Base-by-base conservation (phyloP, 2,113 vertebrate species). In the Eptatretus burgeri region DNA sequence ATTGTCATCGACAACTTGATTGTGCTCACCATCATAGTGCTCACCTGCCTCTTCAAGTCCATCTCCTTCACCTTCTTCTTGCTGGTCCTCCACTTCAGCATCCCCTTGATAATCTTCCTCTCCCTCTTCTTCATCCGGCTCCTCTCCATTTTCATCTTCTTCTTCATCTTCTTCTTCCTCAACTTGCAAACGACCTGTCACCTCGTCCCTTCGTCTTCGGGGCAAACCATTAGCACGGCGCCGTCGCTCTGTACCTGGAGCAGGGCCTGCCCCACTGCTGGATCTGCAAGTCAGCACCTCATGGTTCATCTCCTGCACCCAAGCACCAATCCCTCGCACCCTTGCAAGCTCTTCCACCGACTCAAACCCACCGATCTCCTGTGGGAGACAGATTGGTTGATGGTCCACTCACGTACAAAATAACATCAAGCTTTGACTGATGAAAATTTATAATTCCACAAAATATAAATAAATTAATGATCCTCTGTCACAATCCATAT, bases 321-420 rank as follows among this genome's bases (percentile, higher is more conserved):
- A 60, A 20, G n/a, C 56, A n/a, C n/a, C 56, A 20, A 60, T 60
- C 9, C 56, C 56, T 20, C 56, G 56, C 56, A 60, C 56, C n/a
- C 56, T n/a, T 17, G 56, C 20, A n/a, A 60, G 56, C 56, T 60
- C 56, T 13, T 60, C 56, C 20, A 60, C 56, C n/a, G 56, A 60
- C 12, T 60, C 56, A 20, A 60, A 60, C n/a, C 56, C 56, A 60
- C 56, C 56, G n/a, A 60, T n/a, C 56, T 60, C 56, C 56, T 60
- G 56, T 20, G 20, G 10, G 56, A 41, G 27, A 41, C 27, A 41
- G 3, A 41, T 41, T 41, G 27, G 27, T 41, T 41, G 27, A 41
- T 41, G 3, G 27, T 5, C 27, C 27, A 41, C 27, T 41, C 27
- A 41, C 27, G 27, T 41, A 41, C 27, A 41, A 41, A 41, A 41